Conservation (phyloP, 1,140 invertebrate genomes). For the Vanessa atalanta region DNA sequence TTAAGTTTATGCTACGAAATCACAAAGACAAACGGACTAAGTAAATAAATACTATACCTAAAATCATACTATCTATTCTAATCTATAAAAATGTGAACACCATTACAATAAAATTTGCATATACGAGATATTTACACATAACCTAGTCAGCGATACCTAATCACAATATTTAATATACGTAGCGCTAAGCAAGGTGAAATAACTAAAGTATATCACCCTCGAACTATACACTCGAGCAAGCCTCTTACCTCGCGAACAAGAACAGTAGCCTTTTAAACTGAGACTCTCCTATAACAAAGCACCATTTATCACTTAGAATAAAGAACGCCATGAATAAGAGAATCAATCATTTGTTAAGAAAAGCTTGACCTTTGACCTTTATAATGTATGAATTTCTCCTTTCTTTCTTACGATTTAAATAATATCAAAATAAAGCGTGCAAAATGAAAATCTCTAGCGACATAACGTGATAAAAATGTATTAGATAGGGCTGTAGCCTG, state of each 20-base stretch:
- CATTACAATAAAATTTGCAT: neutral
- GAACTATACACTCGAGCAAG: constrained; percentile 25
- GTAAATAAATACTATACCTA: constrained; percentile 2
- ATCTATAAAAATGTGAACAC: constrained; percentile 1
- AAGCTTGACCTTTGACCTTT: neutral
- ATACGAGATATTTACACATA: neutral
- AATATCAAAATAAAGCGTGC: neutral
- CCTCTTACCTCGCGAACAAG: constrained; percentile 21
- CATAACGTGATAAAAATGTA: constrained; percentile 28
- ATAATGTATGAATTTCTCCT: neutral
- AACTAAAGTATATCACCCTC: constrained; percentile 1
- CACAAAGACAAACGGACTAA: neutral
- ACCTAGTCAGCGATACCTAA: constrained; percentile 5
- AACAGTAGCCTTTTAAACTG: constrained; percentile 23
- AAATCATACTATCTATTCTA: neutral
- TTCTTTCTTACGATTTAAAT: neutral
- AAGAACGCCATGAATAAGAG: constrained; percentile 15
- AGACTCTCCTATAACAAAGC: constrained; percentile 27
- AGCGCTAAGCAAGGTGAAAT: constrained; percentile 8
- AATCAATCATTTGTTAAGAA: constrained; percentile 16
- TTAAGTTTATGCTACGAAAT: constrained; percentile 4
- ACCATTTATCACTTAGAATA: constrained; percentile 21
- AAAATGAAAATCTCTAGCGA: constrained; percentile 1
- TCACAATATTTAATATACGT: neutral
- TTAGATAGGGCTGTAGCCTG: constrained; percentile 16